These are phyloP conservation scores for Nothocercus julius DNA, from an alignment of 2,113 vertebrate genomes.

Conservation along the genomic window DNA sequence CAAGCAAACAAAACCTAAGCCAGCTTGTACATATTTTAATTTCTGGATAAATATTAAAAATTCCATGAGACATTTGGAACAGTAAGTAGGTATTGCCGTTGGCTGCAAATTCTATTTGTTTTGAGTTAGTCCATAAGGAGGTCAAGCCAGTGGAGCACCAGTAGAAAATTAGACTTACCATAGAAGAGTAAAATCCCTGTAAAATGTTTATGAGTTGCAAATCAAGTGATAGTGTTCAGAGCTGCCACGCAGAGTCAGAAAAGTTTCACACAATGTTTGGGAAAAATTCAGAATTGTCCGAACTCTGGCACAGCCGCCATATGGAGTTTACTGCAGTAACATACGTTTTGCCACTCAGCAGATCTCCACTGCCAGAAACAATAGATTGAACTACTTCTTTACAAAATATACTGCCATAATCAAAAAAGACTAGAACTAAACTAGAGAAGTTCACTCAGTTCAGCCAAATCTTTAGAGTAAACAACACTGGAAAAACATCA, in stretches of 20 bases:
- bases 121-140: neutral
- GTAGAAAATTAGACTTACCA: neutral
- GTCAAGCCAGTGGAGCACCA: neutral
- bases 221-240: conserved; percentile 3
- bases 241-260: conserved; percentile 48
- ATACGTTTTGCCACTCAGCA: conserved; percentile 48
- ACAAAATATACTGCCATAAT: neutral
- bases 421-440: neutral
- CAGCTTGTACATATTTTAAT: neutral
- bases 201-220: neutral
- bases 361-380: conserved; percentile 43
- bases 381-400: conserved; percentile 30
- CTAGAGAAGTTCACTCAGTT: neutral
- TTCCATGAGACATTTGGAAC: conserved; percentile 6
- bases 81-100: conserved; percentile 25
- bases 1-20: conserved; percentile 34
- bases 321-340: conserved; percentile 54
- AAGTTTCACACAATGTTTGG: conserved; percentile 34
- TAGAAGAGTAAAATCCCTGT: neutral
- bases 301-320: conserved; percentile 56
- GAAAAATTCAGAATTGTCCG: conserved; percentile 15
- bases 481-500: conserved; percentile 10
- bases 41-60: conserved; percentile 28
- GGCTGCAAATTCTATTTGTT: conserved; percentile 19
- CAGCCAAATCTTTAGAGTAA: neutral